Base-by-base conservation (phyloP, 1,140 invertebrate genomes). In the Sarcophaga bullata region DNA sequence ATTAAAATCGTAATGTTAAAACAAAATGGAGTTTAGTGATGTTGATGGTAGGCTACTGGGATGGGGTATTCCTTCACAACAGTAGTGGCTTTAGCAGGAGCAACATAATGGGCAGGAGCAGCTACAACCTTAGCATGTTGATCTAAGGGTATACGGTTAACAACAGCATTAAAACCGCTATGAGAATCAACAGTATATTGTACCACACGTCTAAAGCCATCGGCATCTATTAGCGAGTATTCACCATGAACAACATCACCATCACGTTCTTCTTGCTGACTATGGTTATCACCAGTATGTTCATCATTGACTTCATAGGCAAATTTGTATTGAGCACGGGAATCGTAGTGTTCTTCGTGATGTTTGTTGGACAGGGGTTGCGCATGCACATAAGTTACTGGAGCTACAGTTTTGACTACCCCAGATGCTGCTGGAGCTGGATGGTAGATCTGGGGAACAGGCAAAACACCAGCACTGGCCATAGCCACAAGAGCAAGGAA, bases 181-280 rank as follows among this genome's bases (percentile, higher is more conserved):
- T 86, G 84, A 8, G 84, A 84, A 83, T 91, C 90, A 25, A 86
- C 88, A 2, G 84, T 88, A 82, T 91, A 91, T 47, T 91, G 86
- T 8, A 91, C 91, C 17, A 86, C 85, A 8, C 91, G 85, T 13
- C 86, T 84, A 82, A 87, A 89, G 17, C 90, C 90, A 84, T 89
- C 88, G 58, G 88, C 86, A 85, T 91, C 91, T 50, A 90, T 87
- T 0, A 89, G 84, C 10, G 89, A 84, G 80, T 87, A 86, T 80
- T 91, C 91, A 81, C 93, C 93, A 85, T 92, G 92, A 48, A 94
- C 92, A 50, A 93, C 93, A 85, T 93, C 85, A 19, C 93, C 93
- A 72, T 92, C 90, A 15, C 93, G 90, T 76, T 89, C 90, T 86
- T 93, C 93, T 84, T 91, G 88, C 83, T 93, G 92, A n/a, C 90